Evolutionary conservation across 2,888 invertebrate species (phyloP), one percentile per base, ranked within the genome.

Genomic region (Ethmia dodecea): DNA sequence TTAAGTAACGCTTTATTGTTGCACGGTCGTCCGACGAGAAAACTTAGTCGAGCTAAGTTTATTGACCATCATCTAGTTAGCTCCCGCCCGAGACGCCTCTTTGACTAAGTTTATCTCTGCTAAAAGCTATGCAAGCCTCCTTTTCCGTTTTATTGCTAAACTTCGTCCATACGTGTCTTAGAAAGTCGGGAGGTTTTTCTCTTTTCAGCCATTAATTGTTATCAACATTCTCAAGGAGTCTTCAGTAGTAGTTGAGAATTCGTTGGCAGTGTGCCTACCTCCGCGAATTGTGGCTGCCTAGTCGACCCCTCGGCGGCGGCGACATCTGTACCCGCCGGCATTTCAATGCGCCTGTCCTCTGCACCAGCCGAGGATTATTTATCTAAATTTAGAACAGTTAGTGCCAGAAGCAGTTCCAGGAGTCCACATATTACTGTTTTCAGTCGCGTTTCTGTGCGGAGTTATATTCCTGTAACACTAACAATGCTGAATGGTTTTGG

Each of bases 101-200:
- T 79, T 74, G 70, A 72, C 59, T 67, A 73, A 78, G 70, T 78
- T 75, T 68, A 72, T 74, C 76, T 75, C 57, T 6, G 52, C 68
- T 70, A 69, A 77, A 72, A 73, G 75, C 72, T 69, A 69, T 63
- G 65, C 62, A 64, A 73, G 69, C 63, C 64, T 64, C 71, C 71
- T 72, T 73, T 75, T 68, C 64, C 58, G 66, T 52, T 76, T 79
- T 80, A 83, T 83, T 81, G 73, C 68, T 47, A 71, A 83, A 81
- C 70, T 80, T 81, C 63, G 62, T 65, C 64, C 72, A 77, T 77
- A 77, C 75, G 76, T 77, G 76, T 66, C 64, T 60, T 60, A 56
- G 61, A 67, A 72, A 54, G 67, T 65, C 50, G 62, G 58, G 32
- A 13, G 16, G 10, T 18, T 5, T 12, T 22, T 13, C n/a, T n/a